Evolutionary conservation across 1,140 invertebrate genomes (phyloP), one percentile per base, ranked within the genome.

Genomic region (Sycophila sp.): DNA sequence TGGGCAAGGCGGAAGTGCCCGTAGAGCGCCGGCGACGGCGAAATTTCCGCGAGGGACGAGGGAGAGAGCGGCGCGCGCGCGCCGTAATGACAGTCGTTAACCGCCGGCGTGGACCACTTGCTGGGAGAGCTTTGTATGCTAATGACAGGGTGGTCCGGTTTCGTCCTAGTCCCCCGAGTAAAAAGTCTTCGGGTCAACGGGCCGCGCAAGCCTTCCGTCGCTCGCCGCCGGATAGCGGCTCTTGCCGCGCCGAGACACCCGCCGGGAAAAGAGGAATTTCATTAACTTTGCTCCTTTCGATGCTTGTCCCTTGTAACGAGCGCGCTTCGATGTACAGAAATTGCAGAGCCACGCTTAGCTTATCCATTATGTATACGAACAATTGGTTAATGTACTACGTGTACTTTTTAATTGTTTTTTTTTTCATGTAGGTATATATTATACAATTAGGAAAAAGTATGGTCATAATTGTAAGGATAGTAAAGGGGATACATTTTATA

Each of bases 91-190:
- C 78, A 77, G 78, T 78, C 78, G 78, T 80, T 80, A 80, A 79
- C 74, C 77, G 55, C 60, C 70, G 59, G 38, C 60, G 49, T 62
- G 70, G 72, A 68, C 73, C 70, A 68, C 73, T 76, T 71, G 71
- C 65, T 69, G 68, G 17, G 56, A 32, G 51, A 64, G 76, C 69
- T 77, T 78, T 77, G 75, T 78, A 78, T 80, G 77, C 71, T 80
- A 80, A 80, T 80, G 77, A 78, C 74, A 76, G 77, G 78, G 77
- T 78, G 73, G 78, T 79, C 78, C 78, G 76, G 77, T 80, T 78
- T 74, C 77, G 69, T 59, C 59, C 70, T 49, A 40, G 19, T 6
- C 45, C 34, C 26, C 19, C 60, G 32, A 55, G 36, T 19, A 47
- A 56, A 63, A 51, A 47, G 36, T 49, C 59, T 73, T 11, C 5